Conservation (phyloP, 1,140 invertebrate genomes). For the Lepidurus packardi region DNA sequence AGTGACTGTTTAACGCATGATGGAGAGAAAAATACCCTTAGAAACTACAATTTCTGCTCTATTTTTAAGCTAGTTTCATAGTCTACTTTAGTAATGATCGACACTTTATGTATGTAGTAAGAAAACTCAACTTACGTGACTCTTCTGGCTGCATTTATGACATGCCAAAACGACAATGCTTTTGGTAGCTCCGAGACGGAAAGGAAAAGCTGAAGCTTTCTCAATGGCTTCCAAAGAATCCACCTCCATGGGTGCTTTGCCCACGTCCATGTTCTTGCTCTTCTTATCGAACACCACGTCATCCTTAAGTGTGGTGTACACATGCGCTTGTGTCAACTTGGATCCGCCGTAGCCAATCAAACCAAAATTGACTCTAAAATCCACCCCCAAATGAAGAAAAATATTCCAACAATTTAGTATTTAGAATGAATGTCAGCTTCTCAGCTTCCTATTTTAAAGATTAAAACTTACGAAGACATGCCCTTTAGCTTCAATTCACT, state of each 20-base stretch:
- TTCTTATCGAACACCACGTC: slow-evolving; percentile 49
- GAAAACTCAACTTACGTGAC: not conserved
- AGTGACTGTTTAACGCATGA: too few species aligned
- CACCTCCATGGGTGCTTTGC: not conserved
- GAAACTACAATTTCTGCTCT: too few species aligned
- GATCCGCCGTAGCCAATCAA: slow-evolving; percentile 54
- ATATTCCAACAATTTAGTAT: not conserved
- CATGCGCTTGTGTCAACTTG: slow-evolving; percentile 49
- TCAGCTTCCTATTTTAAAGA: slow-evolving; percentile 20
- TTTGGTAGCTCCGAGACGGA: slow-evolving; percentile 55
- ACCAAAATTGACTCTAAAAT: slow-evolving; percentile 50
- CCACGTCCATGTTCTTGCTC: slow-evolving; percentile 49
- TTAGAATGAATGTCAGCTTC: not conserved
- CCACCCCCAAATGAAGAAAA: slow-evolving; percentile 26
- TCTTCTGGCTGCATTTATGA: not conserved
- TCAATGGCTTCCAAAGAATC: slow-evolving; percentile 46
- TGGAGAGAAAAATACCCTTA: too few species aligned
- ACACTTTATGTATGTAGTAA: not conserved
- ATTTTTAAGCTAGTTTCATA: too few species aligned
- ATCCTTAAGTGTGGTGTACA: slow-evolving; percentile 51
- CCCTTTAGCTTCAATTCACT: slow-evolving; percentile 51
- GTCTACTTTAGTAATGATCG: too few species aligned
- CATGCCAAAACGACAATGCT: not conserved
- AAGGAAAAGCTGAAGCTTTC: slow-evolving; percentile 55
- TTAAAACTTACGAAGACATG: slow-evolving; percentile 27